Conservation (phyloP, 2,797 vertebrate genomes). For the Galagoides demidoff region DNA sequence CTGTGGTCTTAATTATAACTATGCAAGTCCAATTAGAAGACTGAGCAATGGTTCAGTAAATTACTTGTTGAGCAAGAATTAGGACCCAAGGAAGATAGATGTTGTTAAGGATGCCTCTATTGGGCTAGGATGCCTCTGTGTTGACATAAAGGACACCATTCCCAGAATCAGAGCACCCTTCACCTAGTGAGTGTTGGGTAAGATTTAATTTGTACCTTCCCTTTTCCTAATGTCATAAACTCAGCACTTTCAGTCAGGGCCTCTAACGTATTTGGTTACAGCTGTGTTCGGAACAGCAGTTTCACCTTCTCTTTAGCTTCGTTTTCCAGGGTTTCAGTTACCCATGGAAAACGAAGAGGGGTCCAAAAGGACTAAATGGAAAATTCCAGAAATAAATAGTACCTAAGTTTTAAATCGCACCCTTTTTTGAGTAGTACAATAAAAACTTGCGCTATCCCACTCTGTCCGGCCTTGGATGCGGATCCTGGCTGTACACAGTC, state of each 20-base stretch:
- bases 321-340: not conserved
- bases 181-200: not conserved
- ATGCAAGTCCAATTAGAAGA: not conserved
- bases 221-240: constrained; percentile 13
- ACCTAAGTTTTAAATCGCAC: not conserved
- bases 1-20: constrained; percentile 29
- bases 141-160: not conserved
- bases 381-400: not conserved
- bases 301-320: not conserved
- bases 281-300: not conserved
- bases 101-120: not conserved
- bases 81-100: not conserved
- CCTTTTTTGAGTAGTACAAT: not conserved
- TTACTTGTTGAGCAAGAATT: not conserved
- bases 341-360: not conserved
- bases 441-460: not conserved
- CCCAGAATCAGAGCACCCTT: not conserved
- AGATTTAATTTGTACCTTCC: not conserved
- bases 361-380: not conserved
- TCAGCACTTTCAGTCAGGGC: not conserved
- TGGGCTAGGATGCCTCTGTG: not conserved
- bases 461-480: too few relatives aligned
- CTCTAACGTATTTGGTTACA: not conserved
- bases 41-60: constrained; percentile 5
- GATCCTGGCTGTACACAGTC: not conserved